Evolutionary conservation across 2,797 vertebrate species (phyloP).

Genomic region (Gymnothorax javanicus): DNA sequence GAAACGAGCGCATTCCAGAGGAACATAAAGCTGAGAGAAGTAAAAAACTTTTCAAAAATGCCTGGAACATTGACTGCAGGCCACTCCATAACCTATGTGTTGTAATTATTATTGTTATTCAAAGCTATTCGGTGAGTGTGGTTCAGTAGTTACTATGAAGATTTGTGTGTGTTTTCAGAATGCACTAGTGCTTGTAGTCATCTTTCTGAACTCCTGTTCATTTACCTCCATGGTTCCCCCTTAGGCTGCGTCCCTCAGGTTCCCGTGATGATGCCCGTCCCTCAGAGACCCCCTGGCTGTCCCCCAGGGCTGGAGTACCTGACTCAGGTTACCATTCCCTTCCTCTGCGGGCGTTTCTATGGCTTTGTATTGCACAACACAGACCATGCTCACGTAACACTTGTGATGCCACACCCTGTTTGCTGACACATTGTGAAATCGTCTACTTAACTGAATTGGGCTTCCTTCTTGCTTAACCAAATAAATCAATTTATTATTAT

Average conservation of each 20-base stretch:
- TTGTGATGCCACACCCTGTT: neutral
- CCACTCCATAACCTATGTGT: too few relatives aligned
- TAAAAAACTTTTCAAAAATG: too few relatives aligned
- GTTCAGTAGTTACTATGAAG: neutral
- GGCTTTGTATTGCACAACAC: neutral
- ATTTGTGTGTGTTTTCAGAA: neutral
- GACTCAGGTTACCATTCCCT: slow-evolving; percentile 66
- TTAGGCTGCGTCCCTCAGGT: slow-evolving; percentile 42
- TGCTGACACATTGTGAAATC: neutral
- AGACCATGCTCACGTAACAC: too few relatives aligned
- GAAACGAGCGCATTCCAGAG: too few relatives aligned
- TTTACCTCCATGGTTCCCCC: neutral
- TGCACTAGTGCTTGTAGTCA: neutral
- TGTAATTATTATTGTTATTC: neutral
- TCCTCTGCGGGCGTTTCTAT: neutral
- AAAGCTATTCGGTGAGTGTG: neutral
- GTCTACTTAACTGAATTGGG: neutral
- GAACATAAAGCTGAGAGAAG: too few relatives aligned
- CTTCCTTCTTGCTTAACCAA: neutral
- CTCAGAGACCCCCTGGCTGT: slow-evolving; percentile 63
- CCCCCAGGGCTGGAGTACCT: slow-evolving; percentile 82
- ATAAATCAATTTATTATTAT: neutral
- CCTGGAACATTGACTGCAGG: too few relatives aligned
- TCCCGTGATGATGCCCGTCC: slow-evolving; percentile 61
- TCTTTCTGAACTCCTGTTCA: neutral